phyloP scores from a whole-genome alignment of 2,888 invertebrate species.

The Smittia sp. region DNA sequence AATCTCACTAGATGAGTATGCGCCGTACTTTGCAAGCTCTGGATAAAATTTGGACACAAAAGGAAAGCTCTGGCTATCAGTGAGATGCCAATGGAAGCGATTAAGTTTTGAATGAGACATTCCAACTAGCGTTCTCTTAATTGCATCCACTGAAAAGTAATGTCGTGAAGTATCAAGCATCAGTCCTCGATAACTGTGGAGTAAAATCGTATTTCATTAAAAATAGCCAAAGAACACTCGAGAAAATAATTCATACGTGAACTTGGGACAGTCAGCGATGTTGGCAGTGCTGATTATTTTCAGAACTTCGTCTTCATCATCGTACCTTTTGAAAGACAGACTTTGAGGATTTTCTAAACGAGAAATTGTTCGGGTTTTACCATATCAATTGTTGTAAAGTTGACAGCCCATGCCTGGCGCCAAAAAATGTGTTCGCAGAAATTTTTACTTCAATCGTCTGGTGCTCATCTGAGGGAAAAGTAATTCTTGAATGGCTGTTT shows the following conservation, averaged over 20 bases:
- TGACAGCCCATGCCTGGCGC: conserved; percentile 74
- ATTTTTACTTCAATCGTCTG: conserved; percentile 60
- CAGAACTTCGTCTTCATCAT: conserved; percentile 64
- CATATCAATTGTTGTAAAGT: conserved; percentile 78
- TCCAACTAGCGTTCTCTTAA: conserved; percentile 74
- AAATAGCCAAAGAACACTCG: neutral
- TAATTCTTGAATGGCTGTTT: too few species aligned
- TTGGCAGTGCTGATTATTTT: conserved; percentile 64
- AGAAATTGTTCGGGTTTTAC: too few species aligned
- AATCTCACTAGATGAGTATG: conserved; percentile 75
- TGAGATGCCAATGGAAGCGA: conserved; percentile 89
- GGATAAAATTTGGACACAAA: conserved; percentile 73
- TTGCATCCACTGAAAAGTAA: conserved; percentile 71
- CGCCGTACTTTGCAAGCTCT: conserved; percentile 77
- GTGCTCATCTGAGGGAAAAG: conserved; percentile 47
- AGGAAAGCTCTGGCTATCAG: conserved; percentile 92
- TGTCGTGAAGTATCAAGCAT: conserved; percentile 90
- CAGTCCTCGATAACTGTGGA: conserved; percentile 69
- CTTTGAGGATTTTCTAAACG: too few species aligned
- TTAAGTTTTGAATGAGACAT: conserved; percentile 90
- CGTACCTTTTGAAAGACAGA: too few species aligned
- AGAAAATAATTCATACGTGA: conserved; percentile 47
- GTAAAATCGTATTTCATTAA: conserved; percentile 50
- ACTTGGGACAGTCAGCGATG: conserved; percentile 74
- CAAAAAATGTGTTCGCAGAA: conserved; percentile 67